Percentiles rank a stretch among this genome's conserved stretches.
Conservation (phyloP, 2,888 invertebrate species). For the Drosophila multiciliata region DNA sequence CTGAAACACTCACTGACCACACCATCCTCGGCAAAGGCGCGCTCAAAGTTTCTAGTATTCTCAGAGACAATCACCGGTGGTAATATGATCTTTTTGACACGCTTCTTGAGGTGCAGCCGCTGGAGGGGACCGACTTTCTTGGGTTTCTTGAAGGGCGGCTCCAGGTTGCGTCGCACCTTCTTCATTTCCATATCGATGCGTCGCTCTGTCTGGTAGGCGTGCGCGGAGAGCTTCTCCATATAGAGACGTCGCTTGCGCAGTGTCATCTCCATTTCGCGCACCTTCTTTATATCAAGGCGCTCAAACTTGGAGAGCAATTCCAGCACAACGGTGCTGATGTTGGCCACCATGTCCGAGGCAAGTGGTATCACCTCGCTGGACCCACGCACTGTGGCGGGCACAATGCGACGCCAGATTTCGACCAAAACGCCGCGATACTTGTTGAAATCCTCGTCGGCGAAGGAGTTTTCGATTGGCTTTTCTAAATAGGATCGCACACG, state of each 20-base stretch:
- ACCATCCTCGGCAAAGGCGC: slow-evolving; percentile 81
- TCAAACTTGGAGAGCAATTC: slow-evolving; percentile 81
- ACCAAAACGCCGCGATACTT: slow-evolving; percentile 74
- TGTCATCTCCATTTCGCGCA: slow-evolving; percentile 61
- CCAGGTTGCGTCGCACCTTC: slow-evolving; percentile 80
- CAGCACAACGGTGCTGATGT: slow-evolving; percentile 74
- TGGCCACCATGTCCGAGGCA: slow-evolving; percentile 80
- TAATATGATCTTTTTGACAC: slow-evolving; percentile 21
- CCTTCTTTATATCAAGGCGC: slow-evolving; percentile 65
- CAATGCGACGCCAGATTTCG: slow-evolving; percentile 80
- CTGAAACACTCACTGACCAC: slow-evolving; percentile 57
- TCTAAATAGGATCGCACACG: slow-evolving; percentile 64
- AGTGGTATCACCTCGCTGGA: slow-evolving; percentile 67
- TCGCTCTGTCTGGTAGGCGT: slow-evolving; percentile 80
- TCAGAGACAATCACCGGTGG: slow-evolving; percentile 69
- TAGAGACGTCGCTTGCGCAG: slow-evolving; percentile 73
- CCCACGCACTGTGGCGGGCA: slow-evolving; percentile 75
- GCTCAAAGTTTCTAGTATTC: slow-evolving; percentile 78
- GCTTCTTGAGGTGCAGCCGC: slow-evolving; percentile 71
- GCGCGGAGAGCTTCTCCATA: slow-evolving; percentile 70
- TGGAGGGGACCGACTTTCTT: slow-evolving; percentile 73
- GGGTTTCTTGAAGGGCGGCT: slow-evolving; percentile 76
- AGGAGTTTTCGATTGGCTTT: slow-evolving; percentile 69
- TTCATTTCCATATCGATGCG: slow-evolving; percentile 82
- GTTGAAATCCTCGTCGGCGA: slow-evolving; percentile 67